A percentile compares a stretch with the other conserved stretches of the same genome.
phyloP scores from a whole-genome alignment of 2,113 vertebrate genomes.

The Calidris pugnax region DNA sequence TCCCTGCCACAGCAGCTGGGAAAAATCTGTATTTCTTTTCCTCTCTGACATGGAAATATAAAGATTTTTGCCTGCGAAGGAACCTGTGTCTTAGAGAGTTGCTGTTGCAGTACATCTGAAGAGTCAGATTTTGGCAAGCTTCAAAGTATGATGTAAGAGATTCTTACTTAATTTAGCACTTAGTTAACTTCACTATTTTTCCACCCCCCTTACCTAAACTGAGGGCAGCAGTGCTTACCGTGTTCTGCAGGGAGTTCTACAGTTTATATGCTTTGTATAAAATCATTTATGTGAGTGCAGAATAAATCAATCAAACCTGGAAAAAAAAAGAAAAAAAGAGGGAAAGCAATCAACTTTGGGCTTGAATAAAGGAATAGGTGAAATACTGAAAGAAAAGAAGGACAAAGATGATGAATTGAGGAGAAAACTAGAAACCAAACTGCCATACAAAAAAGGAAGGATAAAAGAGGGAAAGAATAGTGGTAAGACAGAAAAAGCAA shows the following conservation, averaged over 20 bases:
- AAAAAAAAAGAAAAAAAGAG: background rate
- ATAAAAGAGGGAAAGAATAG: background rate
- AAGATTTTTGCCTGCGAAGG: conserved; percentile 15
- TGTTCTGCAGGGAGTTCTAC: background rate
- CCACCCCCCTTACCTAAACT: background rate
- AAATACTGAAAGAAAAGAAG: background rate
- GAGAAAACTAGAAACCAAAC: background rate
- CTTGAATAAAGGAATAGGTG: background rate
- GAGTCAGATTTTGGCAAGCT: conserved; percentile 50
- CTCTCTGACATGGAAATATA: background rate
- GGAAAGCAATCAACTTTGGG: background rate
- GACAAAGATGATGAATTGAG: background rate
- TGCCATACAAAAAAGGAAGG: background rate
- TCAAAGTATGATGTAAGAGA: conserved; percentile 42
- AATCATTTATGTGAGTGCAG: background rate
- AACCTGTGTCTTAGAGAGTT: background rate
- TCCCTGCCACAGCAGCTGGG: background rate
- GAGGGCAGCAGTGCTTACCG: background rate
- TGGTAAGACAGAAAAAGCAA: background rate
- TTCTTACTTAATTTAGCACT: conserved; percentile 60
- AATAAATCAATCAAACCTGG: conserved; percentile 10
- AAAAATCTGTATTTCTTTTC: background rate
- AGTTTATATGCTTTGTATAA: background rate
- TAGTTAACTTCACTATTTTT: background rate
- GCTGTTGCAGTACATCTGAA: conserved; percentile 16